A percentile compares a stretch with the other conserved stretches of the same genome.
phyloP scores from a whole-genome alignment of 1,140 invertebrate species.

The Condylostylus longicornis region DNA sequence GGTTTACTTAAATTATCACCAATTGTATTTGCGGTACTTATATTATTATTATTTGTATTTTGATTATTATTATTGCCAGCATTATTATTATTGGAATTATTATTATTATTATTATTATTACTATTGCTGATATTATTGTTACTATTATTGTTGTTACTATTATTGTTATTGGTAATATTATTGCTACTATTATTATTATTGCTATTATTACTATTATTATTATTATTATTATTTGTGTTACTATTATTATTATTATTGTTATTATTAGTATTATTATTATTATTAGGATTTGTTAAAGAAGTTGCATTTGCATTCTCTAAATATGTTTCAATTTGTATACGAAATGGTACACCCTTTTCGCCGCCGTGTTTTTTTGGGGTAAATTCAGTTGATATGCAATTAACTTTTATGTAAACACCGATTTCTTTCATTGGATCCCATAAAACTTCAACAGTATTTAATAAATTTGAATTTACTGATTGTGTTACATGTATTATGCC shows the following conservation, averaged over 20 bases:
- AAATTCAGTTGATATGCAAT: conserved; percentile 96
- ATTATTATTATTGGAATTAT: too few species aligned
- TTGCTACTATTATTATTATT: conserved; percentile 6
- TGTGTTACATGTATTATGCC: conserved; percentile 71
- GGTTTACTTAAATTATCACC: conserved; percentile 33
- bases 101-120: background rate
- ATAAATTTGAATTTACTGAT: conserved; percentile 43
- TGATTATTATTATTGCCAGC: too few species aligned
- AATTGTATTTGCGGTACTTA: too few species aligned
- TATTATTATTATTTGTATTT: too few species aligned
- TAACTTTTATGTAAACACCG: conserved; percentile 84
- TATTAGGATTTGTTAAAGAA: conserved; percentile 2
- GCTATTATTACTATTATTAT: background rate
- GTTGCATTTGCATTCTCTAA: conserved; percentile 34
- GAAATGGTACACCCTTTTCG: conserved; percentile 92
- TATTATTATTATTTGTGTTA: too few species aligned
- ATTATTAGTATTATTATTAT: conserved; percentile 4
- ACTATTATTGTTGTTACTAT: conserved; percentile 1
- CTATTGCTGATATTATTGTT: background rate
- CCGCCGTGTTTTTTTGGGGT: conserved; percentile 96
- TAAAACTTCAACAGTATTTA: conserved; percentile 76
- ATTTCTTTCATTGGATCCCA: conserved; percentile 96
- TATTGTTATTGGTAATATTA: conserved; percentile 8
- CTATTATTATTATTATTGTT: conserved; percentile 4
- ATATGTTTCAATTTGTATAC: conserved; percentile 83